These are phyloP conservation scores for Priocnemis perturbator DNA, from an alignment of 2,888 invertebrate species.

Conservation along the genomic window DNA sequence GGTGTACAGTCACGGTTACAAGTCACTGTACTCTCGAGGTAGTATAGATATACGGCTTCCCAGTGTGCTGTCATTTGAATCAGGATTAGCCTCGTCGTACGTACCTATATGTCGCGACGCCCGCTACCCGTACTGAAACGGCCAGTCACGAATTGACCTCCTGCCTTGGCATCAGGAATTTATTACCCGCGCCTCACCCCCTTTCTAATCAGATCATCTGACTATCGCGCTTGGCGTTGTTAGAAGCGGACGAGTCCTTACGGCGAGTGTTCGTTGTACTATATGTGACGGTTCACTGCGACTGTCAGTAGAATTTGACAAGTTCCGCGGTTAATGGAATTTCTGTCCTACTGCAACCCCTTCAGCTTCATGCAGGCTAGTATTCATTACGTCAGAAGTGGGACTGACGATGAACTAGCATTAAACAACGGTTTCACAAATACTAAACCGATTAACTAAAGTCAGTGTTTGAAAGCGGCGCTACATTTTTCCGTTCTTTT, in stretches of 20 bases:
- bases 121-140: constrained; percentile 22
- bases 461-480: constrained; percentile 30
- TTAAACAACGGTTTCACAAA: too few relatives aligned
- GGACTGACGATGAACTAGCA: too few relatives aligned
- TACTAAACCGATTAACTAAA: constrained; percentile 29
- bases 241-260: too few relatives aligned
- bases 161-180: constrained; percentile 50
- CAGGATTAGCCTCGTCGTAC: constrained; percentile 62
- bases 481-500: constrained; percentile 22
- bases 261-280: too few relatives aligned
- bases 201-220: too few relatives aligned
- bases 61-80: constrained; percentile 70
- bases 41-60: constrained; percentile 67
- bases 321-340: too few relatives aligned
- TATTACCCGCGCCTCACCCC: constrained; percentile 22
- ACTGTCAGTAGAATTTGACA: too few relatives aligned
- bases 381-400: too few relatives aligned
- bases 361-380: too few relatives aligned
- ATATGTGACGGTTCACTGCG: too few relatives aligned
- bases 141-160: constrained; percentile 45
- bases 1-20: constrained; percentile 48
- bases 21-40: constrained; percentile 50
- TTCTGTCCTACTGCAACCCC: too few relatives aligned
- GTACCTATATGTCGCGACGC: constrained; percentile 29
- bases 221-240: too few relatives aligned